Conservation (phyloP, 2,797 vertebrate species). For the Myripristis jacobus region DNA sequence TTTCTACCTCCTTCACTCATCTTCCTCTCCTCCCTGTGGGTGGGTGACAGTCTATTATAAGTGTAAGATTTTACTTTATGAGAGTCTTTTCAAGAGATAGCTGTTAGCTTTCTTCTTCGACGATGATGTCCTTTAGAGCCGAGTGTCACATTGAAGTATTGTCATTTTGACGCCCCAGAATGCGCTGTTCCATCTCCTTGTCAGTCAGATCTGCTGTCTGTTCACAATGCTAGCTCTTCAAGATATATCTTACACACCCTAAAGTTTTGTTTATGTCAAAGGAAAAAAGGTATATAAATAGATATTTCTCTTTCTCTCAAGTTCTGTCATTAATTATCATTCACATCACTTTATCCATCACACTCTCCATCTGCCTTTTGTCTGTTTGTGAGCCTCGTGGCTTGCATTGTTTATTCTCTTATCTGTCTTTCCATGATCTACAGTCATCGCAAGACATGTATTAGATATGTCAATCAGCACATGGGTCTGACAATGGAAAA, state of each 20-base stretch:
- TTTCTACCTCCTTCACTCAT: constrained; percentile 48
- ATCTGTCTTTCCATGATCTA: constrained; percentile 31
- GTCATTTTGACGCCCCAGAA: constrained; percentile 66
- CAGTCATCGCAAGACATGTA: constrained; percentile 56
- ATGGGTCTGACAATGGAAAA: constrained; percentile 27
- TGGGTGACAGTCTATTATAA: constrained; percentile 68
- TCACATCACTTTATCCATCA: constrained; percentile 22
- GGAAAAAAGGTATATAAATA: constrained; percentile 36
- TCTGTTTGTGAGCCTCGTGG: too few species aligned
- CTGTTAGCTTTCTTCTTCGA: constrained; percentile 60
- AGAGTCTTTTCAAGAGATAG: constrained; percentile 60
- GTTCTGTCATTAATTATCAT: constrained; percentile 48
- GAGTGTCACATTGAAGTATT: constrained; percentile 68
- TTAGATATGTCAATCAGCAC: constrained; percentile 70
- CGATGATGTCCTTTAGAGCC: constrained; percentile 46
- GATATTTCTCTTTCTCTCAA: constrained; percentile 15
- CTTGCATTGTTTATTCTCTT: constrained; percentile 46
- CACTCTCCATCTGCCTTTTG: neutral
- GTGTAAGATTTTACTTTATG: constrained; percentile 71
- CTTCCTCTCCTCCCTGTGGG: constrained; percentile 46
- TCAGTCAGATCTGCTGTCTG: constrained; percentile 66
- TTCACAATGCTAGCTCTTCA: constrained; percentile 36
- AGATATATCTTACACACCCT: constrained; percentile 7
- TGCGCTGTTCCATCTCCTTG: constrained; percentile 72
- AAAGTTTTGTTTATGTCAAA: constrained; percentile 47